phyloP scores from a whole-genome alignment of 2,888 invertebrate genomes.

The Lithosia quadra region DNA sequence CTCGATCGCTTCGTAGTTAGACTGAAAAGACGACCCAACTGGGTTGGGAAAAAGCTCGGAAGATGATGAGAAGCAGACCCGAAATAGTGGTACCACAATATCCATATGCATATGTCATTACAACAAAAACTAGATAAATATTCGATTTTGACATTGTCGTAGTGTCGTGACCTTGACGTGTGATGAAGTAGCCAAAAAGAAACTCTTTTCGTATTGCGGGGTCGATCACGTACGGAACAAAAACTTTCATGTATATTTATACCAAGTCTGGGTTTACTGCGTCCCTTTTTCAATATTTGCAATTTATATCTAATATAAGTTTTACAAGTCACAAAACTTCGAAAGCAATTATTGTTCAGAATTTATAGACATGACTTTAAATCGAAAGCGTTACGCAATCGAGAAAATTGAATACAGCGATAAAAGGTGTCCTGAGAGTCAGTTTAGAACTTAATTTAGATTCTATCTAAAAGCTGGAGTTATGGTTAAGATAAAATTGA shows the following conservation, averaged over 20 bases:
- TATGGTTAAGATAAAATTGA: not conserved
- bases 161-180: not conserved
- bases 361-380: not conserved
- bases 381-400: not conserved
- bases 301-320: slow-evolving; percentile 2
- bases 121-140: not conserved
- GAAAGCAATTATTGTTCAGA: not conserved
- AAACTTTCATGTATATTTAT: slow-evolving; percentile 2
- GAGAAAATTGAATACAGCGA: not conserved
- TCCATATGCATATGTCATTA: not conserved
- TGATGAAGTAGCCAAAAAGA: not conserved
- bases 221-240: not conserved
- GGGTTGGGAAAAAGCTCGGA: too few relatives aligned
- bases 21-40: too few relatives aligned
- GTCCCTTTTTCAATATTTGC: not conserved
- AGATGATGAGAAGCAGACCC: too few relatives aligned
- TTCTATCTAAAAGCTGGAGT: not conserved
- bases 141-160: not conserved
- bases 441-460: not conserved
- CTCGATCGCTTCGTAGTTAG: too few relatives aligned
- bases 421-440: not conserved
- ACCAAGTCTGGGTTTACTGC: not conserved
- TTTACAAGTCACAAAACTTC: not conserved
- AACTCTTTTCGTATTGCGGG: not conserved
- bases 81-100: too few relatives aligned